A percentile compares a stretch with the other conserved stretches of the same genome.
Conservation (phyloP, 2,113 vertebrate species). For the Ceyx melanurus region DNA sequence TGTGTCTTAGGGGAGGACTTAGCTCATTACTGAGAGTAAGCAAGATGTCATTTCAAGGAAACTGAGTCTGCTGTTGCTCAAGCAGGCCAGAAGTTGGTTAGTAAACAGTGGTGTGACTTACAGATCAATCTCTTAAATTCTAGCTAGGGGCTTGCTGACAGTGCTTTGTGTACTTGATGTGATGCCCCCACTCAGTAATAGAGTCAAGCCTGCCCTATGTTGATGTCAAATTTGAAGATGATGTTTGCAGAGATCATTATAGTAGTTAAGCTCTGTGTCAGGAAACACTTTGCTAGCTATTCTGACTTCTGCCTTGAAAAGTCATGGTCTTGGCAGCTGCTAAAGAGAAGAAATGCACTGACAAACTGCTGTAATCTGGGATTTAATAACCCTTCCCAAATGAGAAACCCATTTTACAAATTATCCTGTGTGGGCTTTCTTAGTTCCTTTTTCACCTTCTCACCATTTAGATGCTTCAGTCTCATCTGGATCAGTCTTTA, state of each 20-base stretch:
- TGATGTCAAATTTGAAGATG: neutral
- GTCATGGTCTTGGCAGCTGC: neutral
- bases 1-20: neutral
- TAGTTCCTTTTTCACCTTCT: neutral
- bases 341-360: neutral
- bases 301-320: neutral
- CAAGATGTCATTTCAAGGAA: neutral
- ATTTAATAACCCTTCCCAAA: neutral
- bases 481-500: neutral
- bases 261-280: neutral
- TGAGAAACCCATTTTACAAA: neutral
- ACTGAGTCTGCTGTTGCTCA: neutral
- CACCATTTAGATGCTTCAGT: neutral
- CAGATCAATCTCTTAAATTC: neutral
- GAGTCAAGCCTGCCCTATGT: rapidly evolving
- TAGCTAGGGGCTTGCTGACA: neutral
- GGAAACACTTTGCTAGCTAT: neutral
- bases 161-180: neutral
- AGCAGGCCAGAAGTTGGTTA: neutral
- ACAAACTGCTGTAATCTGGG: neutral
- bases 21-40: neutral
- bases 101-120: neutral
- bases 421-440: neutral
- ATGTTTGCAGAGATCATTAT: neutral
- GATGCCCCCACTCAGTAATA: neutral